These are phyloP conservation scores for Tetragonula clypearis DNA, from an alignment of 1,140 invertebrate genomes.

Conservation along the genomic window DNA sequence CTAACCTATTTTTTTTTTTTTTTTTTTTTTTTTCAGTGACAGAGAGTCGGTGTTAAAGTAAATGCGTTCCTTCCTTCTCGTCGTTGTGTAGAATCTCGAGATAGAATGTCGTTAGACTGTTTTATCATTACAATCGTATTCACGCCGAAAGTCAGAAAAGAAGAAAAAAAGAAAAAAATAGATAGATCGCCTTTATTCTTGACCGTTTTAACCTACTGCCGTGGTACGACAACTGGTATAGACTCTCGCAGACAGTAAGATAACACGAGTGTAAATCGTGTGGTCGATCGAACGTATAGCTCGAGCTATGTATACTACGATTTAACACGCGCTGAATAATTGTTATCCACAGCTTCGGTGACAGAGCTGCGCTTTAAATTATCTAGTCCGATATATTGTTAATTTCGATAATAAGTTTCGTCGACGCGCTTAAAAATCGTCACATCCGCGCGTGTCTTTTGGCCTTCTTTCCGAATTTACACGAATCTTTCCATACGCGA, in stretches of 20 bases:
- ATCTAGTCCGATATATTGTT: background rate
- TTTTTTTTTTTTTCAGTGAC: too few species aligned
- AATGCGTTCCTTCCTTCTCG: background rate
- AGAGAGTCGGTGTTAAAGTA: background rate
- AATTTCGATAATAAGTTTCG: background rate
- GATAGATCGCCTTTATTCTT: too few species aligned
- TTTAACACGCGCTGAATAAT: background rate
- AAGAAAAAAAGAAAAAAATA: too few species aligned
- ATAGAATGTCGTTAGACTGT: background rate
- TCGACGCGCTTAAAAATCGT: background rate
- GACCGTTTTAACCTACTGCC: too few species aligned
- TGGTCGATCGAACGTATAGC: background rate
- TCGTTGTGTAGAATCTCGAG: background rate
- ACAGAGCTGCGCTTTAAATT: background rate
- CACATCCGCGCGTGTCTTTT: background rate
- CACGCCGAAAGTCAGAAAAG: background rate
- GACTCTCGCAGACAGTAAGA: background rate
- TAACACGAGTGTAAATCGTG: background rate
- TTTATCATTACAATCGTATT: background rate
- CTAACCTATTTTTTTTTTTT: background rate
- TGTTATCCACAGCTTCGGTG: background rate
- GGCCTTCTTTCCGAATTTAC: too few species aligned
- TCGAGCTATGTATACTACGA: background rate
- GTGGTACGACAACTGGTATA: too few species aligned
- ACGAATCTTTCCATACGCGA: too few species aligned